These are phyloP conservation scores for Stramonita haemastoma DNA, from an alignment of 2,888 invertebrate genomes.

Conservation along the genomic window DNA sequence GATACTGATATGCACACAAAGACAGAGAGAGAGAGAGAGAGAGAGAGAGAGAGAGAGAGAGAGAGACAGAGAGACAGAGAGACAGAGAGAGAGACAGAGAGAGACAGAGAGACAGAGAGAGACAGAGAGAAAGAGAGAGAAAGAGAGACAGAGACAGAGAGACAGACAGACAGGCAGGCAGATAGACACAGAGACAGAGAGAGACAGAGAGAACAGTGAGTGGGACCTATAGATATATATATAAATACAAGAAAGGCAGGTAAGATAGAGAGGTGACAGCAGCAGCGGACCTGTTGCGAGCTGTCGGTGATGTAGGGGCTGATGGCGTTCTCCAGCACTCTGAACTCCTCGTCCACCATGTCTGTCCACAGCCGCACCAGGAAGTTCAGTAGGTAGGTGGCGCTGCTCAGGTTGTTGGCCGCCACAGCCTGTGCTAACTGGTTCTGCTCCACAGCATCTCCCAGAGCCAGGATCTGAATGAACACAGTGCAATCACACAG, in stretches of 20 bases:
- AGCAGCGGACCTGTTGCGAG: constrained; percentile 70
- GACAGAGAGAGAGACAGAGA: too few species aligned
- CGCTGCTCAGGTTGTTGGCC: constrained; percentile 76
- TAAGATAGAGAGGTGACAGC: not conserved
- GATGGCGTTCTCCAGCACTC: constrained; percentile 76
- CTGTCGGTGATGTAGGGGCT: constrained; percentile 75
- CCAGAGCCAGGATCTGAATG: constrained; percentile 70
- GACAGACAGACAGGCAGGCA: too few species aligned
- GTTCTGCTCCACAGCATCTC: constrained; percentile 75
- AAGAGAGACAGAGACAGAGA: too few species aligned
- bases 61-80: too few species aligned
- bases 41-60: too few species aligned
- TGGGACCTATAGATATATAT: too few species aligned
- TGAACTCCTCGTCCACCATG: constrained; percentile 75
- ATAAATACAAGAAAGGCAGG: not conserved
- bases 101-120: not conserved
- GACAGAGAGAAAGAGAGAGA: too few species aligned
- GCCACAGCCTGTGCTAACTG: constrained; percentile 71
- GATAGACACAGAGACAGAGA: too few species aligned
- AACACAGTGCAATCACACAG: not conserved
- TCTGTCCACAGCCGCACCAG: constrained; percentile 77
- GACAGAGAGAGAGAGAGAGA: too few species aligned
- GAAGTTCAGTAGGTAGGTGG: constrained; percentile 76
- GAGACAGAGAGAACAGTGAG: not conserved
- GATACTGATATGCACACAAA: too few species aligned